A percentile compares a stretch with the other conserved stretches of the same genome.
Conservation (phyloP, 2,113 vertebrate species). For the Catharus minimus region DNA sequence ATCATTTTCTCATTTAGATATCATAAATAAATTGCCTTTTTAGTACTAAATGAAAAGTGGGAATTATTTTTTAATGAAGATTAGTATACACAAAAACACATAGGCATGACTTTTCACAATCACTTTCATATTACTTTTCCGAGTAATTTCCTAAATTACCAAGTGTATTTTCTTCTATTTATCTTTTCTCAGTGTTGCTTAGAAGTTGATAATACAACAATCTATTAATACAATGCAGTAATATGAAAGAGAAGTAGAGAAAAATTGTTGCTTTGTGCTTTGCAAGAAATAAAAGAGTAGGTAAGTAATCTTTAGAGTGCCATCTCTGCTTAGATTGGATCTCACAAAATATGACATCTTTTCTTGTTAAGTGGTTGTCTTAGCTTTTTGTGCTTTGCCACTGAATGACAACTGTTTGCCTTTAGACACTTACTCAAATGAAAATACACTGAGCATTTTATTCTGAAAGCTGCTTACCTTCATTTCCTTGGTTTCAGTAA, state of each 20-base stretch:
- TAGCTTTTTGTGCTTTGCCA: not conserved
- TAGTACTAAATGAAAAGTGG: not conserved
- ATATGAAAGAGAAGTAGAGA: not conserved
- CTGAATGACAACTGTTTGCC: too few relatives aligned
- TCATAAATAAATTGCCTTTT: not conserved
- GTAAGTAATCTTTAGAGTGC: not conserved
- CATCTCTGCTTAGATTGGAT: not conserved
- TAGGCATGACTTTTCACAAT: not conserved
- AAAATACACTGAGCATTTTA: not conserved
- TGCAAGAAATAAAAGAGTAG: not conserved
- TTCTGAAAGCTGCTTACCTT: not conserved
- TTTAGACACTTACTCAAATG: not conserved
- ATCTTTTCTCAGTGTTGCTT: not conserved
- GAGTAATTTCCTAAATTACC: slow-evolving; percentile 5
- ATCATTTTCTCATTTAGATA: not conserved
- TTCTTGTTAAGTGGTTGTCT: not conserved
- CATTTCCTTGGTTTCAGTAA: not conserved
- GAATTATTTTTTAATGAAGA: slow-evolving; percentile 27
- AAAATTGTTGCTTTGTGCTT: not conserved
- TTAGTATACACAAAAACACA: not conserved
- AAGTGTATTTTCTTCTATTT: not conserved
- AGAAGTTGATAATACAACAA: not conserved
- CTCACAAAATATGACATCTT: not conserved
- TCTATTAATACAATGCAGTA: not conserved
- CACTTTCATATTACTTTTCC: not conserved